Evolutionary conservation across 2,888 invertebrate species (phyloP).

Genomic region (Lithophane socia): DNA sequence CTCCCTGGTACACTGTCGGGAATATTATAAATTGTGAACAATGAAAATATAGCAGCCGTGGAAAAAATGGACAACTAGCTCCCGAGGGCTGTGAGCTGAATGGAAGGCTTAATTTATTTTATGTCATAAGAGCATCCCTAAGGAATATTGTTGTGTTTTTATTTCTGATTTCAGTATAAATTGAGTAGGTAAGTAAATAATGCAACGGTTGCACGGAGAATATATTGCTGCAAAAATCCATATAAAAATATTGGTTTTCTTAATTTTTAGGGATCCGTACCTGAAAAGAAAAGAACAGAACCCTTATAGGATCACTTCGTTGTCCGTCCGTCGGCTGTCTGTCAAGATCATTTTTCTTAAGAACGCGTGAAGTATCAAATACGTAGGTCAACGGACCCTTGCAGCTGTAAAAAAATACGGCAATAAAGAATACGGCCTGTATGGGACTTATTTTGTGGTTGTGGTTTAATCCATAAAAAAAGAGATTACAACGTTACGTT

Average conservation of each 20-base stretch:
- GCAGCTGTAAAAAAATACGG: no score
- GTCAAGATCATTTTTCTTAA: not conserved
- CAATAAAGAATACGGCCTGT: no score
- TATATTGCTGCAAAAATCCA: not conserved
- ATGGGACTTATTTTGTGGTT: no score
- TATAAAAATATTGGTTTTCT: not conserved
- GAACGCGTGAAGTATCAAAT: not conserved
- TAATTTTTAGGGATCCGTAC: not conserved
- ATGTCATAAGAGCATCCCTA: not conserved
- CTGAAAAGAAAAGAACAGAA: not conserved
- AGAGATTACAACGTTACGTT: no score
- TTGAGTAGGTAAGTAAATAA: not conserved
- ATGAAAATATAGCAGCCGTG: constrained; percentile 53
- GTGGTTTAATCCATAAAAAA: no score
- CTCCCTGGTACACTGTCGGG: constrained; percentile 58
- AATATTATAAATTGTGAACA: constrained; percentile 69
- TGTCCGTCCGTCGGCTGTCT: not conserved
- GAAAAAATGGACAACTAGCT: constrained; percentile 46
- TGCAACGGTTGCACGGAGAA: not conserved
- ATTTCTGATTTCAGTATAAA: not conserved
- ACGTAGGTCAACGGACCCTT: no score
- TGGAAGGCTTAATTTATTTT: constrained; percentile 32
- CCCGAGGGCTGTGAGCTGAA: constrained; percentile 2
- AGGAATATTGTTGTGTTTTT: not conserved
- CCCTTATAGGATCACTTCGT: not conserved